Evolutionary conservation across 1,140 invertebrate species (phyloP), one percentile per base, ranked within the genome.

Genomic region (Drosophila kohkoa): DNA sequence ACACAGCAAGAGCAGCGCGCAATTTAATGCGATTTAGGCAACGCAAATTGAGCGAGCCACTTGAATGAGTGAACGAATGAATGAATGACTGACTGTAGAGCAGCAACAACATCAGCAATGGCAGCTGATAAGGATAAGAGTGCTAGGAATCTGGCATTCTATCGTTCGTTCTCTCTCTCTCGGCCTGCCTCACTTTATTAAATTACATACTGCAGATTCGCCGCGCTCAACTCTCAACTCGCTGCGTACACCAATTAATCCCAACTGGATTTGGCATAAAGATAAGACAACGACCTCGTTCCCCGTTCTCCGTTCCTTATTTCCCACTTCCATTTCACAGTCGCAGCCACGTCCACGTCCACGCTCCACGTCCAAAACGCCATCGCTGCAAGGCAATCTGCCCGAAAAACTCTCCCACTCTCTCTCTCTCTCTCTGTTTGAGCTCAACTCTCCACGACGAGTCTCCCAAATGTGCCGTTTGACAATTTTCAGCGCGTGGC

Each of bases 21-120:
- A 88, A 88, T 88, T 88, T 88, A 88, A 89, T 88, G 83, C 83
- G 83, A 88, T 88, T 88, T 89, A 83, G 81, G 74, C 83, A 83
- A 62, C 67, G 83, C 85, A 88, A 88, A 88, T 88, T 88, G 85
- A 88, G 83, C 83, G 82, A 63, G 80, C 85, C 80, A 83, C 83
- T 89, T 88, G 68, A 65, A 72, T 60, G 73, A 25, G 15, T 32
- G 66, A 88, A 70, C 67, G 82, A 86, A 76, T 87, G 81, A 85
- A 70, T 79, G 81, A 83, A n/a, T 72, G 64, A 57, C 62, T 80
- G 79, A 82, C 72, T 75, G 76, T 54, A 68, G 65, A 79, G 66
- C 71, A 72, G 46, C 20, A 72, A 43, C 65, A 72, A 48, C 45
- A 71, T 38, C 58, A 78, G 65, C 63, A 79, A 67, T 62, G 68